Base-by-base conservation (phyloP, 2,797 vertebrate species). In the Odontamblyopus lacepedii region DNA sequence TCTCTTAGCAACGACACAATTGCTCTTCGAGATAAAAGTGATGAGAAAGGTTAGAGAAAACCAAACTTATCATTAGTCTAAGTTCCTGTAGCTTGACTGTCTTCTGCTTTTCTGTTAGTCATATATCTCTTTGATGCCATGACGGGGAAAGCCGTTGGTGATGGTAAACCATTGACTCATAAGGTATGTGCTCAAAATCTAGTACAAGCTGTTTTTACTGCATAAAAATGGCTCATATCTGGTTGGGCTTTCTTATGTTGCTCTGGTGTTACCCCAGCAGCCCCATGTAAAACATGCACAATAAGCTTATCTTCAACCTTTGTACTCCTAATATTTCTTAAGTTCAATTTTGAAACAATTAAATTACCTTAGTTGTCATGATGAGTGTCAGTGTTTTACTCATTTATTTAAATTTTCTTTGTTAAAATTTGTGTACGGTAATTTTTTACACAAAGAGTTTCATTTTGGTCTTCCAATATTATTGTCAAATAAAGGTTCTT, bases 1-100 rank as follows among this genome's bases (percentile, higher is more conserved):
- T 97, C 98, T 16, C 89, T 99, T 65, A 98, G 97, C 85, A 97
- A 95, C 4, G 98, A 99, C 85, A 97, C 95, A 51, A 86, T 99
- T 55, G 97, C 97, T 72, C 86, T 98, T 78, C 94, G 92, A 82
- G 96, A 98, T 87, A 97, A 96, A 90, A 92, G 93, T 44, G 97
- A 98, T 79, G 96, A 97, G 85, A 98, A 96, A 88, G 94, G 97
- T 99, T 85, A 91, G 72, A 16, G 2, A 19, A 38, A 6, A 1
- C 19, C 18, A 63, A 26, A 63, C 18, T 5, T 18, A 15, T 63
- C 61, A 64, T 64, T 23, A 23, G 19, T 44, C 2, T 13, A 13
- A 41, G n/a, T 70, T 76, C 48, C 15, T 70, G 19, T 61, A 59
- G 30, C 30, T 3, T 38, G 30, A 63, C 61, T 61, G 1, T 69